These are phyloP conservation scores for Artibeus lituratus DNA, from an alignment of 2,797 vertebrate genomes.

Conservation along the genomic window DNA sequence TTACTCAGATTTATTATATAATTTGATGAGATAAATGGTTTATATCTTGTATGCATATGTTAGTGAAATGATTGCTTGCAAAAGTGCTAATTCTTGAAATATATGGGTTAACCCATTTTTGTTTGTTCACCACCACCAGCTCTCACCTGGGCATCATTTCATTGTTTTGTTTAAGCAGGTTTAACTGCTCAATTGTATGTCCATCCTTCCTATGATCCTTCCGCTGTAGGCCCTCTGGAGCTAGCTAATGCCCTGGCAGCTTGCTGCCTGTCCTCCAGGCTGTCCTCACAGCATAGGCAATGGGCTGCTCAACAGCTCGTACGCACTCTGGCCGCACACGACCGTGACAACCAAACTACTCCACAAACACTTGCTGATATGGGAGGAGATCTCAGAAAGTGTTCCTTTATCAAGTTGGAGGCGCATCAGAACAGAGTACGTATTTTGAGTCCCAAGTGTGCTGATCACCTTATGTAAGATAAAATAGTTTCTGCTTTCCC, in stretches of 20 bases:
- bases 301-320: slow-evolving; percentile 99
- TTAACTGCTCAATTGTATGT: slow-evolving; percentile 93
- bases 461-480: neutral
- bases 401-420: slow-evolving; percentile 94
- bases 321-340: slow-evolving; percentile 94
- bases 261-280: slow-evolving; percentile 96
- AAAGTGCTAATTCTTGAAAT: slow-evolving; percentile 66
- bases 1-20: slow-evolving; percentile 36
- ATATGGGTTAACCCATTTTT: slow-evolving; percentile 73
- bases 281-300: slow-evolving; percentile 97
- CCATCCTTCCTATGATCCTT: slow-evolving; percentile 93
- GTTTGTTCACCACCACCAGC: slow-evolving; percentile 58
- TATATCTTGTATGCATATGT: neutral
- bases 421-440: slow-evolving; percentile 96
- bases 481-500: slow-evolving; percentile 7
- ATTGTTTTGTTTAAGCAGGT: slow-evolving; percentile 90
- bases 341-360: slow-evolving; percentile 94
- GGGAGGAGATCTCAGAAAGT: slow-evolving; percentile 95
- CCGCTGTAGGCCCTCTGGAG: slow-evolving; percentile 98
- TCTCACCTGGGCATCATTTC: slow-evolving; percentile 84
- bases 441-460: neutral
- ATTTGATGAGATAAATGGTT: slow-evolving; percentile 43
- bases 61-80: slow-evolving; percentile 52
- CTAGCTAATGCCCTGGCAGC: slow-evolving; percentile 98
- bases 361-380: slow-evolving; percentile 97